Conservation (phyloP, 2,797 vertebrate genomes). For the Neosilurus hyrtlii region DNA sequence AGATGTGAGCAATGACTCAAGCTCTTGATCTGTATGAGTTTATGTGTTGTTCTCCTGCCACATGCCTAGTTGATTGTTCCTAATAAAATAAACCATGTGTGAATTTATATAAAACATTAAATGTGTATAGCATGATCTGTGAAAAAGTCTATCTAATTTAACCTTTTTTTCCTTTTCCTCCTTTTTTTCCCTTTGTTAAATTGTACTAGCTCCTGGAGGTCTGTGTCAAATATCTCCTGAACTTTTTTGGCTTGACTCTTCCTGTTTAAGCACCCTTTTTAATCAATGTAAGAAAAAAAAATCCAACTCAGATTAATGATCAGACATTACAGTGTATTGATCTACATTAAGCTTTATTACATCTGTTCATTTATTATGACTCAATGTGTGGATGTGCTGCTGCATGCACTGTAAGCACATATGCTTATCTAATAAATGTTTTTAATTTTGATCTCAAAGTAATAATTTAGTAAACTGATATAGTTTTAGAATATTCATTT, state of each 20-base stretch:
- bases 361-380: not conserved
- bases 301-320: not conserved
- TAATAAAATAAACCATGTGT: conserved; percentile 9
- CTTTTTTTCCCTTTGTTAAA: not conserved
- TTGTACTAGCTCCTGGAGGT: not conserved
- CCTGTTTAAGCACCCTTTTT: not conserved
- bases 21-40: not conserved
- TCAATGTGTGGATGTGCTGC: not conserved
- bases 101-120: conserved; percentile 2
- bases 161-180: not conserved
- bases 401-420: not conserved
- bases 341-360: conserved; percentile 8
- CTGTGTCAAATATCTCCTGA: not conserved
- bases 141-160: not conserved
- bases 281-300: conserved; percentile 20
- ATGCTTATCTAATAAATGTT: not conserved
- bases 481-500: not conserved
- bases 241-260: not conserved
- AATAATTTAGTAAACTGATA: not conserved
- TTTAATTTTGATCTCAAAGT: not conserved
- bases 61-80: not conserved
- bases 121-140: not conserved
- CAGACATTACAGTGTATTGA: conserved; percentile 12
- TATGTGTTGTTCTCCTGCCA: not conserved
- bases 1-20: not conserved